A percentile compares a stretch with the other conserved stretches of the same genome.
phyloP scores from a whole-genome alignment of 2,113 vertebrate genomes.

The Tachuris rubrigastra region DNA sequence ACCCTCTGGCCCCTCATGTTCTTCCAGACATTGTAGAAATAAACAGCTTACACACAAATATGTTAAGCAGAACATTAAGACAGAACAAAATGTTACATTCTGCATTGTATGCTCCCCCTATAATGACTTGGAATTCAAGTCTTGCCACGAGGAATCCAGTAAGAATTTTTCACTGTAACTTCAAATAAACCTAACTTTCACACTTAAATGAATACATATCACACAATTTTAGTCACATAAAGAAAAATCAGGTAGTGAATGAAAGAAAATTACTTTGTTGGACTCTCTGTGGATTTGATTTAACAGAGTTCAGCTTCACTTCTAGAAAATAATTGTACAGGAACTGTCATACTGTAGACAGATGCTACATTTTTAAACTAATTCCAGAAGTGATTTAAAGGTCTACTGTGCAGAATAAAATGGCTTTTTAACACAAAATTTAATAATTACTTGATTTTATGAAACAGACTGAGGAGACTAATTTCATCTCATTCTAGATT shows the following conservation, averaged over 20 bases:
- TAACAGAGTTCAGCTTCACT: neutral
- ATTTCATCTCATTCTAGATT: neutral
- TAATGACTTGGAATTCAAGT: neutral
- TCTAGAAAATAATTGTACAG: neutral
- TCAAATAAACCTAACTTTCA: neutral
- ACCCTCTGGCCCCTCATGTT: neutral
- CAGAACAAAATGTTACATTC: neutral
- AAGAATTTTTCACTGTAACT: neutral
- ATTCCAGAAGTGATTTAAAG: neutral
- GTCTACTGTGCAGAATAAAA: neutral
- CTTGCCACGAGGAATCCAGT: neutral
- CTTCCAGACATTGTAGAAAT: neutral
- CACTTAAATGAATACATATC: neutral
- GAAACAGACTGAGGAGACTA: neutral
- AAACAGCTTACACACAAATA: neutral
- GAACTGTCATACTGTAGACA: neutral
- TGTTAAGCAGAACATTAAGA: neutral
- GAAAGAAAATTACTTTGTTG: neutral
- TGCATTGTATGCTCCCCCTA: neutral
- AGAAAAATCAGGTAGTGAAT: neutral
- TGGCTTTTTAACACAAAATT: neutral
- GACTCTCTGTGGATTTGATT: neutral
- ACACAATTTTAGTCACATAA: neutral
- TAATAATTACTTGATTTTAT: slow-evolving; percentile 5
- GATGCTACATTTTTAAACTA: neutral